Evolutionary conservation across 2,888 invertebrate genomes (phyloP), one percentile per base, ranked within the genome.

Genomic region (Lithophane semibrunnea): DNA sequence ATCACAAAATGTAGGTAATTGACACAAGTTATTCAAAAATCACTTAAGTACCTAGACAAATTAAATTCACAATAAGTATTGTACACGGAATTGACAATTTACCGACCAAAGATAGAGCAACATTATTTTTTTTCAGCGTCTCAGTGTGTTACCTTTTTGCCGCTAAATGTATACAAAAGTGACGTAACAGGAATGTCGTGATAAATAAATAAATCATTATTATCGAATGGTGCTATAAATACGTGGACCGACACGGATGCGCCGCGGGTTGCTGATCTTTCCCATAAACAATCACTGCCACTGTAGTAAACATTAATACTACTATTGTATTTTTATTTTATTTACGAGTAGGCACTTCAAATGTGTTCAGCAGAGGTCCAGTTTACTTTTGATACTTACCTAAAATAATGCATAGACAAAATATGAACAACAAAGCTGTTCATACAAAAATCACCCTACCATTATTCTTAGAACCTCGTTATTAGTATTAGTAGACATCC

Each of bases 281-380:
- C 87, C 83, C 88, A 88, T 94, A 94, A 94, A 94, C 93, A 94
- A 88, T 87, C 83, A 84, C 82, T 83, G 85, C 80, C 76, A 77
- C 84, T 84, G 92, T 93, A 94, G 94, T 94, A 94, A 94, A 94
- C 93, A 94, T 89, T 90, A 89, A 87, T 87, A 90, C 88, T 89
- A 90, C 85, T 85, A 88, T 88, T 87, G 80, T 84, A 85, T 70
- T 70, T 82, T 65, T 71, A 65, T 49, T 77, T 69, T 63, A 58
- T 16, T 83, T 29, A 29, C 49, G 29, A 68, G 9, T 58, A 37
- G 4, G 37, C 37, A 54, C 70, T 37, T 29, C 13, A 42, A 70
- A 44, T 29, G 52, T 58, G 18, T 49, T 70, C 37, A 49, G 16
- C 54, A 10, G 29, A 24, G 47, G 79, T 75, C 29, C 60, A 47